These are phyloP conservation scores for Pipistrellus pipistrellus DNA, from an alignment of 2,797 vertebrate species.

Conservation along the genomic window DNA sequence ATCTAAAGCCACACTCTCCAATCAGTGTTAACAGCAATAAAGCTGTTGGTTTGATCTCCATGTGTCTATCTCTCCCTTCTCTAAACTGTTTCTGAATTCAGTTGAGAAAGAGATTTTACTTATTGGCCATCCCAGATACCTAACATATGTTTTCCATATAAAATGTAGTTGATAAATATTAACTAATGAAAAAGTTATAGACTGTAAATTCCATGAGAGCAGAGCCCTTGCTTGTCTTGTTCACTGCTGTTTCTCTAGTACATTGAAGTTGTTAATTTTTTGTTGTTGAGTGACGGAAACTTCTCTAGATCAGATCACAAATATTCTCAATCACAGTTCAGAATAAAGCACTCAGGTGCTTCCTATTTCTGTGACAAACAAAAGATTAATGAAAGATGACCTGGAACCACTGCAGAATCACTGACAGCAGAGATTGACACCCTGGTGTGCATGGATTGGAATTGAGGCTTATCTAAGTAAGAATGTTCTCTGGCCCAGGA, in stretches of 20 bases:
- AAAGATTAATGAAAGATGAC: not conserved
- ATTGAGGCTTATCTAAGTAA: not conserved
- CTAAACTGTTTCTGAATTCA: conserved; percentile 73
- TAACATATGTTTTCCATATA: conserved; percentile 70
- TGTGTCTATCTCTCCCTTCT: conserved; percentile 68
- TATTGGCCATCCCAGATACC: conserved; percentile 63
- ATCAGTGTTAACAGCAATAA: conserved; percentile 53
- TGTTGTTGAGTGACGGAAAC: not conserved
- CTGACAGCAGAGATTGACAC: not conserved
- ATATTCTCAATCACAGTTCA: conserved; percentile 41
- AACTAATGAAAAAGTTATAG: conserved; percentile 73
- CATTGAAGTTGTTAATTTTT: not conserved
- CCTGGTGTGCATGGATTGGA: not conserved
- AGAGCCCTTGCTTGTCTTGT: not conserved
- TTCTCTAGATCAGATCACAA: conserved; percentile 49
- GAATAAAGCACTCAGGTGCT: conserved; percentile 52
- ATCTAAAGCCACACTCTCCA: conserved; percentile 34
- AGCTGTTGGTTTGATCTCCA: conserved; percentile 65
- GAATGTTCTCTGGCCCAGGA: not conserved
- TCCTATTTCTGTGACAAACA: conserved; percentile 22
- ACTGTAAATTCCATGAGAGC: conserved; percentile 1
- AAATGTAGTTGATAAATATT: conserved; percentile 65
- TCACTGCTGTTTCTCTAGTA: conserved; percentile 32
- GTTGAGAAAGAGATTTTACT: conserved; percentile 61
- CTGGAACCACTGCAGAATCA: not conserved